Conservation (phyloP, 2,797 vertebrate genomes). For the Molossus alvarezi region DNA sequence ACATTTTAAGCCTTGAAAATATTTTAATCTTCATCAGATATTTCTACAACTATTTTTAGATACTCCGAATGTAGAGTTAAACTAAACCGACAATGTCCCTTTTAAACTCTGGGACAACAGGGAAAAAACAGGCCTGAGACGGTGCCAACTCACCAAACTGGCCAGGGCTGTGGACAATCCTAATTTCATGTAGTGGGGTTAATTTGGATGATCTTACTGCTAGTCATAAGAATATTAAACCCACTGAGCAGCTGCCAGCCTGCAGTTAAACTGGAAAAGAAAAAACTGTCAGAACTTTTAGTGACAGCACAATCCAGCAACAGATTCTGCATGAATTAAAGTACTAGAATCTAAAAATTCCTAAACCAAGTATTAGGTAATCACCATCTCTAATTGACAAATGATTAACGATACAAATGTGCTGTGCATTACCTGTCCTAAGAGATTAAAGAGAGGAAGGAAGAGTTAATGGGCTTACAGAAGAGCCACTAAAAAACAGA, state of each 20-base stretch:
- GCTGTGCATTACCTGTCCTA: no score
- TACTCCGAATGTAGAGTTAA: constrained; percentile 9
- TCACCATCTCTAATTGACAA: no score
- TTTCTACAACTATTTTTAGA: constrained; percentile 64
- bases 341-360: constrained; percentile 38
- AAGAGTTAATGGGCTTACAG: constrained; percentile 70
- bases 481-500: constrained; percentile 73
- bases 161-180: constrained; percentile 79
- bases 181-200: constrained; percentile 79
- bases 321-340: constrained; percentile 66
- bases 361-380: no score
- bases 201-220: constrained; percentile 72
- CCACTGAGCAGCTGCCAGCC: constrained; percentile 50
- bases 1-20: constrained; percentile 49
- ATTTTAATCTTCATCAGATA: constrained; percentile 19
- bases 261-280: constrained; percentile 76
- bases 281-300: constrained; percentile 56
- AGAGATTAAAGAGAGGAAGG: background rate
- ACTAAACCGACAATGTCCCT: constrained; percentile 40
- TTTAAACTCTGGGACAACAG: constrained; percentile 71
- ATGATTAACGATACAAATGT: no score
- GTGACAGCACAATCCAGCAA: constrained; percentile 49
- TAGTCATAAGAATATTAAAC: constrained; percentile 74
- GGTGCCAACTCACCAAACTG: constrained; percentile 72
- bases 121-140: constrained; percentile 49